Conservation (phyloP, 2,888 invertebrate species). For the Diogma glabrata region DNA sequence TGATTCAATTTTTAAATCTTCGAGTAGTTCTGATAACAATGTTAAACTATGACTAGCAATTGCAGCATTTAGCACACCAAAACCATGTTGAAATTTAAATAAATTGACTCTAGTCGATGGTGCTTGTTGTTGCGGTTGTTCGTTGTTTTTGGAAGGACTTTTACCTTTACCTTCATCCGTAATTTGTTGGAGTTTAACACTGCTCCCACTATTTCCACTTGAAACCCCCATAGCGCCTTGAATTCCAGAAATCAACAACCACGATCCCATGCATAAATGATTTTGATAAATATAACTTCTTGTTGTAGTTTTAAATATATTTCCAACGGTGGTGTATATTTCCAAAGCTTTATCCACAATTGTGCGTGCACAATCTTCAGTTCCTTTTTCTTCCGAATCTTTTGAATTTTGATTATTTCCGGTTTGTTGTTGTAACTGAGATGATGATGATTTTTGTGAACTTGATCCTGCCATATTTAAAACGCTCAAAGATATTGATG, state of each 20-base stretch:
- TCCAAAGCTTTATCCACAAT: conserved; percentile 82
- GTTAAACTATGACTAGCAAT: conserved; percentile 75
- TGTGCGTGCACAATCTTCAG: conserved; percentile 66
- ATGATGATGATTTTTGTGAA: conserved; percentile 43
- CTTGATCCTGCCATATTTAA: conserved; percentile 44
- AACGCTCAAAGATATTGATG: conserved; percentile 52
- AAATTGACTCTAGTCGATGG: conserved; percentile 51
- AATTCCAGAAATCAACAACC: conserved; percentile 77
- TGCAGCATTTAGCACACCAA: conserved; percentile 81
- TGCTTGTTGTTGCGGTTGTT: conserved; percentile 40
- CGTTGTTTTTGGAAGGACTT: conserved; percentile 35
- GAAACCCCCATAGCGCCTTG: conserved; percentile 66
- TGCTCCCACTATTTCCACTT: conserved; percentile 47
- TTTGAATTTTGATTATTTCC: conserved; percentile 22
- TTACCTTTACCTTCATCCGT: conserved; percentile 28
- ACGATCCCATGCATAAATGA: conserved; percentile 76
- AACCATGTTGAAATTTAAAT: conserved; percentile 68
- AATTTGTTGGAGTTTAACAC: conserved; percentile 33
- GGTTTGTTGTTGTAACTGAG: conserved; percentile 19
- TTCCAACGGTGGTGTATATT: conserved; percentile 70
- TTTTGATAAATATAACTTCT: conserved; percentile 82
- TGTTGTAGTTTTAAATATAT: conserved; percentile 71
- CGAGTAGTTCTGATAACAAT: conserved; percentile 39
- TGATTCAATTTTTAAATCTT: conserved; percentile 35
- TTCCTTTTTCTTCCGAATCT: conserved; percentile 58